Evolutionary conservation across 2,797 vertebrate species (phyloP), one percentile per base, ranked within the genome.

Genomic region (Podarcis siculus): DNA sequence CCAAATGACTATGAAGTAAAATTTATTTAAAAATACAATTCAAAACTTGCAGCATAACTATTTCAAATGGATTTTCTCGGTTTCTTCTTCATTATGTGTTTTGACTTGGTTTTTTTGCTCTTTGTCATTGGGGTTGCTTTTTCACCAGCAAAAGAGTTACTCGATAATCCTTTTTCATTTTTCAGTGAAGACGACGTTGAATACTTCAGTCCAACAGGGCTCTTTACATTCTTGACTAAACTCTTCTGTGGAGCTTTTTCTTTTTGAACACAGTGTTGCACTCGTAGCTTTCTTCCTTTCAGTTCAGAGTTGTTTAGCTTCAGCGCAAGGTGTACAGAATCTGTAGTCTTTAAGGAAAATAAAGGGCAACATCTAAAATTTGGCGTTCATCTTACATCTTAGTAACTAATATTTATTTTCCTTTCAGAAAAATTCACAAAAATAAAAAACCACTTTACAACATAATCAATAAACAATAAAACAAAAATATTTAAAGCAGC

Each of bases 291-390:
- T 87, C 97, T 95, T 90, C 97, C 97, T 95, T 95, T 90, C 67
- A 98, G 92, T 77, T 96, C 92, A 5, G 95, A 95, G 79, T 96
- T 92, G 64, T 96, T 97, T 90, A 97, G 95, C 77, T 96, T 96
- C 89, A 97, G 92, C 87, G 97, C 97, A 78, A 97, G 97, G 49
- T 97, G 95, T 45, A 97, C 97, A 32, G 96, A 96, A 89, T 98
- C 97, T 5, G 86, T 95, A 55, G 94, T 96, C 97, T 97, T 45
- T 42, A 89, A 89, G 61, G 82, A 79, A 86, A 87, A 49, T 19
- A 75, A 71, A 37, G 27, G 25, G 19, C 45, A 72, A 13, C 45
- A 58, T 0, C 0, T 82, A 55, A 0, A 79, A 27, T 7, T 55
- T 12, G 35, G 25, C 3, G 7, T 67, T 84, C 27, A 42, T 27